Base-by-base conservation (phyloP, 2,888 invertebrate species). In the Neria commutata region DNA sequence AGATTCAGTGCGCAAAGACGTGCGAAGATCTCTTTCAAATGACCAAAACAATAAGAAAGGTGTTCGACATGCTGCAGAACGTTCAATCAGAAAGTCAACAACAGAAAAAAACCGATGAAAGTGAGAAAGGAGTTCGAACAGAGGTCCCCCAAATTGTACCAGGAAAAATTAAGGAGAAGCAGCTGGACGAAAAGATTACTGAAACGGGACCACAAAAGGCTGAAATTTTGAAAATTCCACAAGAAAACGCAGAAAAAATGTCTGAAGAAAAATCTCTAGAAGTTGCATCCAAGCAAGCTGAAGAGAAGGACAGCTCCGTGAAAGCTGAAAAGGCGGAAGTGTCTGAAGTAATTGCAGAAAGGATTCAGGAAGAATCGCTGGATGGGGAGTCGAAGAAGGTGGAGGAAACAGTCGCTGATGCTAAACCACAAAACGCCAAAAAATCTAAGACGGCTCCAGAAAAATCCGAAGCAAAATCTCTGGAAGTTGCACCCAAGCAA, bases 1-100 rank as follows among this genome's bases (percentile, higher is more conserved):
- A 16, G 56, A 64, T 48, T 54, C 47, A 3, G 21, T 65, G 1
- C 56, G 56, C 67, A 6, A 58, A 55, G 21, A 49, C 72, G 19
- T 67, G 62, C 24, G 64, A 68, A 33, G 47, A 66, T 24, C 33
- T 60, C 33, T 24, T 45, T 4, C 17, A 37, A 1, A n/a, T 63
- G 6, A 63, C 60, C n/a, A 11, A 23, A 5, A 46, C 23, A 6
- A 51, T 60, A 10, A 11, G 29, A 19, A 46, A 16, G 2, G 26
- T 26, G 5, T 49, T 42, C 37, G 8, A 54, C n/a, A 3, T 8
- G 52, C 37, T 17, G 40, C 19, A 1, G 17, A 4, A 29, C 2
- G 46, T n/a, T 4, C 19, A 16, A 46, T 19, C 19, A 23, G 17
- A 21, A 21, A 17, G 17, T n/a, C 29, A 0, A 29, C 48, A 10